phyloP scores from a whole-genome alignment of 2,888 invertebrate genomes.

The Unio delphinus region DNA sequence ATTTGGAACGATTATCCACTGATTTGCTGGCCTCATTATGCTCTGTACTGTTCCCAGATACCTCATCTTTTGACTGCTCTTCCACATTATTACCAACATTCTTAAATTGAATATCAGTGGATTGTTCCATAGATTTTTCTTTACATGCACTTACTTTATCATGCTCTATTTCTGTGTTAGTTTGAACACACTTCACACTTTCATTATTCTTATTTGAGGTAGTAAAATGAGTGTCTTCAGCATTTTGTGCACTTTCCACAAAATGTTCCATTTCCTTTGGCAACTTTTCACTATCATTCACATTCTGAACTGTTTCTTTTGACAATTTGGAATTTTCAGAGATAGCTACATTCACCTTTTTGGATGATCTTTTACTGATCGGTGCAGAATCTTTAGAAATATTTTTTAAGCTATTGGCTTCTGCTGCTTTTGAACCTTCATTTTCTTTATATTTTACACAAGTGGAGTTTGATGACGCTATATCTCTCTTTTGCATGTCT shows the following conservation, averaged over 20 bases:
- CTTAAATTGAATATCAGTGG: background rate
- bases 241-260: background rate
- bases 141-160: background rate
- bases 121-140: background rate
- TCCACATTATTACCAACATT: background rate
- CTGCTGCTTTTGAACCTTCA: constrained; percentile 2
- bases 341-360: background rate
- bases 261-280: background rate
- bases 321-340: background rate
- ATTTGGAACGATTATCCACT: too few species aligned
- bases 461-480: background rate
- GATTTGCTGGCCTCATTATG: too few species aligned
- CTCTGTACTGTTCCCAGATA: too few species aligned
- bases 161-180: constrained; percentile 4
- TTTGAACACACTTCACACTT: background rate
- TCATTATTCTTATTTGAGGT: background rate
- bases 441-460: background rate
- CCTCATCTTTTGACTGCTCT: background rate
- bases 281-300: background rate
- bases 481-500: background rate
- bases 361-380: background rate
- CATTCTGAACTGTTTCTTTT: background rate
- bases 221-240: background rate
- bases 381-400: background rate
- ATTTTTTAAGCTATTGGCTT: background rate